A percentile compares a stretch with the other conserved stretches of the same genome.
Conservation (phyloP, 37 sponge, comb jelly and placozoan genomes). For the Bolinopsis microptera region DNA sequence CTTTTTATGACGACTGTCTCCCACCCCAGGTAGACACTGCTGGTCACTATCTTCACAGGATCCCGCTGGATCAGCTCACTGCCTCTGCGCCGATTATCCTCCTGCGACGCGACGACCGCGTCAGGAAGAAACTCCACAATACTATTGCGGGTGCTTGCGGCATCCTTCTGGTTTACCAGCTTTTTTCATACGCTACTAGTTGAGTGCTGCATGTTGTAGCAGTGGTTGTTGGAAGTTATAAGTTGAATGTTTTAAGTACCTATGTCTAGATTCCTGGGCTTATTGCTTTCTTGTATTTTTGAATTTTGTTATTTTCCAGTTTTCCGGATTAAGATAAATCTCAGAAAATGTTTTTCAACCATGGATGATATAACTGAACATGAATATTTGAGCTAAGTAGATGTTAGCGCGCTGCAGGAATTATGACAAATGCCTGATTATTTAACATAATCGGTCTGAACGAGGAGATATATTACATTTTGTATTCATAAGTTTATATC, state of each 20-base stretch:
- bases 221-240: neutral
- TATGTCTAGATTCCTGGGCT: too few relatives aligned
- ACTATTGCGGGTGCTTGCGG: constrained; percentile 22
- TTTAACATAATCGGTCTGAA: too few relatives aligned
- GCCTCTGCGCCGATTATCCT: constrained; percentile 44
- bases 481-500: neutral
- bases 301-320: too few relatives aligned
- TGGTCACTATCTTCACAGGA: constrained; percentile 45
- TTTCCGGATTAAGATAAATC: too few relatives aligned
- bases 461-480: neutral
- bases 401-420: too few relatives aligned
- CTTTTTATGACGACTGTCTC: too few relatives aligned
- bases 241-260: too few relatives aligned
- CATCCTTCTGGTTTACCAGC: constrained; percentile 1
- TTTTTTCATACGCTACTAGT: neutral
- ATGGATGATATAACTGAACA: too few relatives aligned
- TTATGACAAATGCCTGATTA: too few relatives aligned
- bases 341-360: too few relatives aligned
- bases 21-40: constrained; percentile 66
- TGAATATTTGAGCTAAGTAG: too few relatives aligned
- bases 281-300: too few relatives aligned
- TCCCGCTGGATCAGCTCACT: constrained; percentile 50
- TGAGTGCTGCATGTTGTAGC: neutral
- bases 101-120: constrained; percentile 12
- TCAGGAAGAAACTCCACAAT: constrained; percentile 60